Base-by-base conservation (phyloP, 1,140 invertebrate species). In the Rhizoglyphus robini region DNA sequence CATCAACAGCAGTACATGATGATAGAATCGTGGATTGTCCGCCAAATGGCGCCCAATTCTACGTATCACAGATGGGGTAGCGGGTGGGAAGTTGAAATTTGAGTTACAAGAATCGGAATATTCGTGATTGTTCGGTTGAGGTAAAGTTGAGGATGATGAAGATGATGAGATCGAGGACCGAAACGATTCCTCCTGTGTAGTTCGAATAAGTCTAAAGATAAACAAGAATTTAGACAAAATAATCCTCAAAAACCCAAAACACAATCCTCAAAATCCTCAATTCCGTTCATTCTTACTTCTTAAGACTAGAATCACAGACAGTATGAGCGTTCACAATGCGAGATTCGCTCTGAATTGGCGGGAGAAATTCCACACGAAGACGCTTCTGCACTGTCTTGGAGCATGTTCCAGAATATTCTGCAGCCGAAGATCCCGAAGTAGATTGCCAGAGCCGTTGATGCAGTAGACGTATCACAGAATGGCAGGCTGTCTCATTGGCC, bases 231-330 rank as follows among this genome's bases (percentile, higher is more conserved):
- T n/a, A n/a, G n/a, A n/a, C n/a, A n/a, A n/a, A n/a, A n/a, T n/a
- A n/a, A n/a, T n/a, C n/a, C n/a, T n/a, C n/a, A n/a, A n/a, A n/a
- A n/a, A n/a, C n/a, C n/a, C n/a, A n/a, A n/a, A 23, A 46, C 41
- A 15, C 23, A 46, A 15, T 46, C 23, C 23, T 15, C 15, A 23
- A 15, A 46, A 15, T 46, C 15, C 41, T 46, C 41, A 15, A 15
- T 46, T 23, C 15, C 15, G 15, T 46, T 46, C 41, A 18, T 41
- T 41, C 18, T 41, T 46, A 60, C 58, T 27, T 34, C 29, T 60
- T 60, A n/a, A 60, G 38, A n/a, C 15, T 34, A n/a, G 3, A 34
- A 60, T 60, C 58, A 32, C 58, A 60, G 25, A 46, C 32, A 38
- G 15, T 15, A 60, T 60, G 58, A 46, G 18, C 15, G 3, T 15